Percentiles rank a stretch among this genome's conserved stretches.
phyloP scores from a whole-genome alignment of 1,140 invertebrate species.

The Hetaerina americana region DNA sequence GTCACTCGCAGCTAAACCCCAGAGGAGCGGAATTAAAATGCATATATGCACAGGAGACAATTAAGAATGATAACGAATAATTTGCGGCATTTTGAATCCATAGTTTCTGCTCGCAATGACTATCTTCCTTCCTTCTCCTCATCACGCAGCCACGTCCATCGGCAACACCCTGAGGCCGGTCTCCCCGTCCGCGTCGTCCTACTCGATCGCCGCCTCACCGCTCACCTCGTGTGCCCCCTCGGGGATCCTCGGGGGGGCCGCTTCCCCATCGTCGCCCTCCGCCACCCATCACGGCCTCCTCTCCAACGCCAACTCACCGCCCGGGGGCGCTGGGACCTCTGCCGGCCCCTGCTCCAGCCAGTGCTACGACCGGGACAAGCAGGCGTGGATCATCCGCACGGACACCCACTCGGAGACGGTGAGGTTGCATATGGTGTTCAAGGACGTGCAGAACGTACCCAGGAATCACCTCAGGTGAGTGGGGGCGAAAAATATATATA shows the following conservation, averaged over 20 bases:
- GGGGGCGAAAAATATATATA: too few relatives aligned
- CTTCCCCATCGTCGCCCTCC: neutral
- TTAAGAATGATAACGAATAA: too few relatives aligned
- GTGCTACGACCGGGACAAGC: constrained; percentile 73
- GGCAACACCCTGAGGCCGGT: constrained; percentile 19
- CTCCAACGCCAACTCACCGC: neutral
- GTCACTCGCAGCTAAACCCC: too few relatives aligned
- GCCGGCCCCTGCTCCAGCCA: constrained; percentile 38
- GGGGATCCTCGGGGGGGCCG: neutral
- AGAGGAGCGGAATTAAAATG: too few relatives aligned
- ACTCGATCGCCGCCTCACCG: neutral
- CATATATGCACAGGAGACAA: too few relatives aligned
- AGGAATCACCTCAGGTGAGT: constrained; percentile 57
- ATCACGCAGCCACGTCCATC: constrained; percentile 5
- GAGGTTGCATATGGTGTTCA: constrained; percentile 65
- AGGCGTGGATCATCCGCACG: constrained; percentile 67
- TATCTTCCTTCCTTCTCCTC: too few relatives aligned
- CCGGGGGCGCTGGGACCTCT: constrained; percentile 2
- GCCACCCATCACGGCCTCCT: too few relatives aligned
- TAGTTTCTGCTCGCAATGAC: too few relatives aligned
- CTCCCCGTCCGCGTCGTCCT: constrained; percentile 13
- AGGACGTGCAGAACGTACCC: constrained; percentile 73
- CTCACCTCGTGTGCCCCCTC: neutral
- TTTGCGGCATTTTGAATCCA: too few relatives aligned
- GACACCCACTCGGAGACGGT: constrained; percentile 69